Evolutionary conservation across 2,888 invertebrate genomes (phyloP), one percentile per base, ranked within the genome.

Genomic region (Thera obeliscata): DNA sequence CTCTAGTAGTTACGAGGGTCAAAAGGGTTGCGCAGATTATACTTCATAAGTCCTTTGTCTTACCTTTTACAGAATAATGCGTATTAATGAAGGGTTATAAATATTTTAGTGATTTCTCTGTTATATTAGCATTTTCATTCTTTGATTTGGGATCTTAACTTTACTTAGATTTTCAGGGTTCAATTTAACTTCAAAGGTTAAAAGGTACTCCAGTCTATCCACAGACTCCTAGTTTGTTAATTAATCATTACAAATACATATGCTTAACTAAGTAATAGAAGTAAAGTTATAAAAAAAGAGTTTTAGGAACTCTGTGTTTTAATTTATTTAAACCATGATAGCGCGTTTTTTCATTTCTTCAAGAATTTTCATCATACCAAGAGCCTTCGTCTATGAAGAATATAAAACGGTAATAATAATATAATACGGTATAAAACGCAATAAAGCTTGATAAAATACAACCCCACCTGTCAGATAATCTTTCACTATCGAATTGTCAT

Each of bases 41-140:
- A 78, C 72, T 77, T 78, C 77, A 80, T 79, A 77, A 77, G 78
- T 77, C 77, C 83, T 84, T 84, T 84, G 81, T 86, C 86, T 84
- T 81, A 75, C 74, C 79, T 76, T 75, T 75, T 74, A 76, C 73
- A 76, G 75, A 71, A 74, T 85, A 84, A 87, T 84, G 73, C 77
- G 75, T 82, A 84, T 85, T 83, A 84, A 86, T 86, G 78, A 78
- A 61, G 38, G 60, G 72, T 74, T 68, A 62, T 69, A 70, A 64
- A 49, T 64, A 60, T 54, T 64, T 71, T 56, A 64, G 61, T 62
- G 36, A 62, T 7, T 50, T 61, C 52, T 64, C 52, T 59, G 36
- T 60, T 60, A 52, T 61, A 62, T 67, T 64, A 52, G 22, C 50
- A 55, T 64, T 61, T 61, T 38, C 50, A 56, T 43, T 57, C n/a